Evolutionary conservation across 30 jellyfish, hydroid and myxozoan species (phyloP).

Genomic region (Sanderia malayensis): DNA sequence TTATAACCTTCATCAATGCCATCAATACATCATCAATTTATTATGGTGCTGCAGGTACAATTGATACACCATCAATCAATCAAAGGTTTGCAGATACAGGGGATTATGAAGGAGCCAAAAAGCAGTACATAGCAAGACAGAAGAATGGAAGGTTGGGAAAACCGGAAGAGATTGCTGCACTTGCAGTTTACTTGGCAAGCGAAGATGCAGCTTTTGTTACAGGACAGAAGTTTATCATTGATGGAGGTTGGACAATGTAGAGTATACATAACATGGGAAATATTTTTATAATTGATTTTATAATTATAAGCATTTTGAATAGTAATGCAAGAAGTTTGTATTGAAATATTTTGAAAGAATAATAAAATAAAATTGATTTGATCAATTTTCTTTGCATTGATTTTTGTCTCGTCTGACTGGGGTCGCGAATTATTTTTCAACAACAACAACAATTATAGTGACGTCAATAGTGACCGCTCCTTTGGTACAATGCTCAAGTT

Average conservation of each 20-base stretch:
- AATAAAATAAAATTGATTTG: too few species aligned
- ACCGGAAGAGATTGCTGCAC: conserved; percentile 67
- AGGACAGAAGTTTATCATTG: conserved; percentile 56
- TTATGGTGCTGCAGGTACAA: conserved; percentile 28
- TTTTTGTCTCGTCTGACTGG: too few species aligned
- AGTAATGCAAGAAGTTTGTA: too few species aligned
- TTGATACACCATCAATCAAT: conserved; percentile 68
- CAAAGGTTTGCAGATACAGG: conserved; percentile 56
- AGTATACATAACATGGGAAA: too few species aligned
- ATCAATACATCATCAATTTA: neutral
- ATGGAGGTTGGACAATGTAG: conserved; percentile 79
- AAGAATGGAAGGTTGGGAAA: conserved; percentile 65
- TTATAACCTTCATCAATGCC: neutral
- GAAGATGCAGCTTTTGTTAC: conserved; percentile 68
- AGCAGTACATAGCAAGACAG: conserved; percentile 43
- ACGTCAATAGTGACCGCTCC: too few species aligned
- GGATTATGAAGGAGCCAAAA: conserved; percentile 36
- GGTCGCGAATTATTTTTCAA: too few species aligned
- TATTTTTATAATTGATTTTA: too few species aligned
- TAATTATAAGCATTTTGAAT: too few species aligned
- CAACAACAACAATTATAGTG: too few species aligned
- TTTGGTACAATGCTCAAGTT: too few species aligned
- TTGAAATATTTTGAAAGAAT: too few species aligned
- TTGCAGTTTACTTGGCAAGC: conserved; percentile 56
- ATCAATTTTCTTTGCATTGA: too few species aligned